Percentiles rank a stretch among this genome's conserved stretches.
phyloP scores from a whole-genome alignment of 1,140 invertebrate genomes.

The Watersipora subatra region DNA sequence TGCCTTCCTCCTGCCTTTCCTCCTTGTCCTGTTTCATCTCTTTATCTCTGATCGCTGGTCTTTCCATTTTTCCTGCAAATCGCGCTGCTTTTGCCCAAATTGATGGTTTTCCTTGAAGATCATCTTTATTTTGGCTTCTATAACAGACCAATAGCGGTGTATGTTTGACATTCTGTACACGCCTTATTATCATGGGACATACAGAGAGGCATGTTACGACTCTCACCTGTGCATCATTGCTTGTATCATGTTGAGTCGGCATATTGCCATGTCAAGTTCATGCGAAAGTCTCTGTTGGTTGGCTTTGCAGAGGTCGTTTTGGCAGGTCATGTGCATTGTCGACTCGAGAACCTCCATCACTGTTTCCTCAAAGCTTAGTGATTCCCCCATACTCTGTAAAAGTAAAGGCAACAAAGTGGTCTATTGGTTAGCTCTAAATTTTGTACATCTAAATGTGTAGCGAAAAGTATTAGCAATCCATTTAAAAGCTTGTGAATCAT shows the following conservation, averaged over 20 bases:
- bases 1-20: too few species aligned
- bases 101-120: too few species aligned
- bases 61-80: too few species aligned
- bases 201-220: too few species aligned
- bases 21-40: too few species aligned
- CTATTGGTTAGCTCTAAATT: background rate
- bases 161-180: too few species aligned
- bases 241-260: slow-evolving; percentile 67
- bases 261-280: slow-evolving; percentile 67
- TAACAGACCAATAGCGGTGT: too few species aligned
- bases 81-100: too few species aligned
- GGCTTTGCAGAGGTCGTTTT: slow-evolving; percentile 54
- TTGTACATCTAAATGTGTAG: background rate
- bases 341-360: slow-evolving; percentile 66
- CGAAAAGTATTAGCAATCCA: background rate
- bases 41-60: too few species aligned
- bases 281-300: slow-evolving; percentile 70
- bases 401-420: slow-evolving; percentile 5
- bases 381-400: slow-evolving; percentile 58
- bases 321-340: slow-evolving; percentile 51
- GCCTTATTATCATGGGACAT: too few species aligned
- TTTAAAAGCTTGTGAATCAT: too few species aligned
- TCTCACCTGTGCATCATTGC: slow-evolving; percentile 39
- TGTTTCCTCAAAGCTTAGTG: slow-evolving; percentile 69
- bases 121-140: too few species aligned